Evolutionary conservation across 2,888 invertebrate species (phyloP), one percentile per base, ranked within the genome.

Genomic region (Agriopis leucophaearia): DNA sequence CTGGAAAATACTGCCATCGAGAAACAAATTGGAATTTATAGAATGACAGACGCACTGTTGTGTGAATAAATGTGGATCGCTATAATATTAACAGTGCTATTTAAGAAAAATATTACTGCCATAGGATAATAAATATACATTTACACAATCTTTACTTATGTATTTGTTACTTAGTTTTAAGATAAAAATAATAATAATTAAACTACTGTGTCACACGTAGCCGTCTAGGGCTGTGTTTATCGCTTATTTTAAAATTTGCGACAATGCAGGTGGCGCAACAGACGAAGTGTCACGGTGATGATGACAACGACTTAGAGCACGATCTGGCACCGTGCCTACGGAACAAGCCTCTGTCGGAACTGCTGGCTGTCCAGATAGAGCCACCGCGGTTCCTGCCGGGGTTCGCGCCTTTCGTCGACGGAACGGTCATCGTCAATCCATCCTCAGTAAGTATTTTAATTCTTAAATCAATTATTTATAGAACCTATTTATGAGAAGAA

Each of bases 331-430:
- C 97, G 59, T 98, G 98, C 84, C 94, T 98, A 74, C 95, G 98
- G 62, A 95, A 96, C 79, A 97, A 97, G 80, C 95, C 96, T n/a
- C 95, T 97, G 35, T 94, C 95, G 18, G 96, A 97, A 74, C 92
- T 98, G 66, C 94, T 97, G 65, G 94, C 96, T 47, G 96, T 97
- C 51, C 95, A 95, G 78, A 94, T 97, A 63, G 97, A 97, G 81
- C 96, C 97, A 42, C 98, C 98, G 8, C 92, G 95, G 79, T 98
- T 97, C 88, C 95, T 98, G 62, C 96, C 97, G 44, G 97, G 97
- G 27, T 99, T 98, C 86, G 99, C 98, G n/a, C 99, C 99, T 3
- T 98, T 98, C 86, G 96, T 98, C 77, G 99, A 99, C 88, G 98
- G 98, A 76, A 97, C 97, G 36, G 97, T 97, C 72, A 95, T 97